phyloP scores from a whole-genome alignment of 2,797 vertebrate species.

The Anas acuta region DNA sequence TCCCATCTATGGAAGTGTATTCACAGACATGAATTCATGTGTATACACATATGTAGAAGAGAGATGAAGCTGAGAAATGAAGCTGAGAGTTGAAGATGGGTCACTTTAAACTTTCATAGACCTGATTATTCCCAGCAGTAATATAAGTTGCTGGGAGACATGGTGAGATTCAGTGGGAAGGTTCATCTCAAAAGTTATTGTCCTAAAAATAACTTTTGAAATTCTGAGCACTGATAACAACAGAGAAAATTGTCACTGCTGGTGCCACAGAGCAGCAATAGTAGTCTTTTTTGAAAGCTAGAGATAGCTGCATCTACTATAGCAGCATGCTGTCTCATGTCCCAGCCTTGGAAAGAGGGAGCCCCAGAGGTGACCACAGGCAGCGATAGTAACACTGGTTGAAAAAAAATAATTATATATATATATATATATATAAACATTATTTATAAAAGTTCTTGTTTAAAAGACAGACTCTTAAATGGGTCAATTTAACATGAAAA shows the following conservation, averaged over 20 bases:
- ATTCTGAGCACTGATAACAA: background rate
- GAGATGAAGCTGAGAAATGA: background rate
- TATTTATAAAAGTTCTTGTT: background rate
- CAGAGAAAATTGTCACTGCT: background rate
- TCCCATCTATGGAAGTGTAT: background rate
- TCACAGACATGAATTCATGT: background rate
- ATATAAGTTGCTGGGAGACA: background rate
- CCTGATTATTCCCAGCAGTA: background rate
- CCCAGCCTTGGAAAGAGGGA: background rate
- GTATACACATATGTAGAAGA: background rate
- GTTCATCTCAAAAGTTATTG: slow-evolving; percentile 31
- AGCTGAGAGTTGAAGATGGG: background rate
- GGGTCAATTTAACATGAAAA: background rate
- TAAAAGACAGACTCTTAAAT: background rate
- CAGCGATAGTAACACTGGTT: background rate
- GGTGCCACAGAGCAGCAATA: background rate
- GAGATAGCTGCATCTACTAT: background rate
- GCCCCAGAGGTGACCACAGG: background rate
- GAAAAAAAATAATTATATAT: background rate
- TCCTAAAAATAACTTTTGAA: slow-evolving; percentile 36
- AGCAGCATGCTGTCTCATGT: background rate
- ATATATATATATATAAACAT: background rate
- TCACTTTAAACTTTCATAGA: background rate
- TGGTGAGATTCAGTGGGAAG: background rate
- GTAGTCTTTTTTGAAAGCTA: background rate